Percentiles rank a stretch among this genome's conserved stretches.
phyloP scores from a whole-genome alignment of 2,797 vertebrate species.

The Poeciliopsis presidionis region DNA sequence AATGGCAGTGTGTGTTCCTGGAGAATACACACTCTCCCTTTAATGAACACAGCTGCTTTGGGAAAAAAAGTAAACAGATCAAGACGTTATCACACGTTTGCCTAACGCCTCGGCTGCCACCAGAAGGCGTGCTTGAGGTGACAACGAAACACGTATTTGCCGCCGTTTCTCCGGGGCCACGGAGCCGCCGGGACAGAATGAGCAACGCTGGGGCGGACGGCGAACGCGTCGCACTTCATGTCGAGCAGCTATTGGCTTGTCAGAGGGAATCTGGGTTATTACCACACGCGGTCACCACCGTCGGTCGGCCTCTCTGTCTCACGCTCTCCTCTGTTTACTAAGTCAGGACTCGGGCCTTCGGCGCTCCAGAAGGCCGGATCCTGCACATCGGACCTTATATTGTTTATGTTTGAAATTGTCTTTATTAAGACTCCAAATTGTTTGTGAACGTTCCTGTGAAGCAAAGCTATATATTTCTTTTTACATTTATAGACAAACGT shows the following conservation, averaged over 20 bases:
- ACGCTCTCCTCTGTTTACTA: conserved; percentile 37
- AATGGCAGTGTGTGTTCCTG: too few relatives aligned
- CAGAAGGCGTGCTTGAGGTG: conserved; percentile 29
- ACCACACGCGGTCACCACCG: conserved; percentile 16
- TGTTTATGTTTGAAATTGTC: background rate
- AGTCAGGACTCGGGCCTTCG: conserved; percentile 56
- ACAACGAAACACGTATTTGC: conserved; percentile 40
- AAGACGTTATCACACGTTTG: conserved; percentile 15
- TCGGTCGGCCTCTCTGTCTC: conserved; percentile 25
- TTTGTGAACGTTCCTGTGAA: background rate
- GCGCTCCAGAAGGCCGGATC: conserved; percentile 14
- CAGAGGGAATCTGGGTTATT: conserved; percentile 46
- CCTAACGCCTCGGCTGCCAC: conserved; percentile 21
- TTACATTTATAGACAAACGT: background rate
- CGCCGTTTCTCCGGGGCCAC: conserved; percentile 20
- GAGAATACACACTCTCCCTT: background rate
- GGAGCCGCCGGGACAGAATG: conserved; percentile 16
- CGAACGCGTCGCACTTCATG: conserved; percentile 39
- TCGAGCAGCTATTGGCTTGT: conserved; percentile 37
- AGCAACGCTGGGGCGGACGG: conserved; percentile 29
- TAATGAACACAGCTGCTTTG: background rate
- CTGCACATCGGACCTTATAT: background rate
- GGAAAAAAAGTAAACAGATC: conserved; percentile 9
- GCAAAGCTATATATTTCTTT: background rate
- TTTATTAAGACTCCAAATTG: background rate